A percentile compares a stretch with the other conserved stretches of the same genome.
phyloP scores from a whole-genome alignment of 2,113 vertebrate species.

The Semicossyphus pulcher region DNA sequence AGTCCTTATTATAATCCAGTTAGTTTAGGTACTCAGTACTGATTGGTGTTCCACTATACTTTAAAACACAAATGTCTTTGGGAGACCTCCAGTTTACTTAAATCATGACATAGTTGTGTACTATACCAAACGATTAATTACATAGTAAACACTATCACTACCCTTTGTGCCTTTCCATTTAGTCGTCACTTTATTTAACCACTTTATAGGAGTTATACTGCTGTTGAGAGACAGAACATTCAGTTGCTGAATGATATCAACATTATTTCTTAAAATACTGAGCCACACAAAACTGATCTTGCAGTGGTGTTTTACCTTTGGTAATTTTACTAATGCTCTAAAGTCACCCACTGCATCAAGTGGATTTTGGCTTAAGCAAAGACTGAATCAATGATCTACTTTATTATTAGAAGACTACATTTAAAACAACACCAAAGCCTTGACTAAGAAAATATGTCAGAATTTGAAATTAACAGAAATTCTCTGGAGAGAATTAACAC shows the following conservation, averaged over 20 bases:
- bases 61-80: neutral
- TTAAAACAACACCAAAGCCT: neutral
- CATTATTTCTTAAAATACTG: neutral
- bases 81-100: neutral
- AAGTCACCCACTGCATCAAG: too few species aligned
- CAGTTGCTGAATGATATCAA: too few species aligned
- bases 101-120: neutral
- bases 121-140: neutral
- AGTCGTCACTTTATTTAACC: too few species aligned
- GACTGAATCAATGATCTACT: too few species aligned
- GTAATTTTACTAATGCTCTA: too few species aligned
- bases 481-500: neutral
- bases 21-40: neutral
- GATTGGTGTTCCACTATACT: neutral
- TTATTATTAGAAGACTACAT: too few species aligned
- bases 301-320: neutral
- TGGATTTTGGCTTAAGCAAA: too few species aligned
- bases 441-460: neutral
- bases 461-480: neutral
- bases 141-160: neutral
- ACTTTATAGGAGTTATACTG: too few species aligned
- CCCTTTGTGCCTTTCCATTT: too few species aligned
- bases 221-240: too few species aligned
- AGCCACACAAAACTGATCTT: neutral
- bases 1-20: conserved; percentile 26